Base-by-base conservation (phyloP, 2,797 vertebrate genomes). In the Botia kubotai region DNA sequence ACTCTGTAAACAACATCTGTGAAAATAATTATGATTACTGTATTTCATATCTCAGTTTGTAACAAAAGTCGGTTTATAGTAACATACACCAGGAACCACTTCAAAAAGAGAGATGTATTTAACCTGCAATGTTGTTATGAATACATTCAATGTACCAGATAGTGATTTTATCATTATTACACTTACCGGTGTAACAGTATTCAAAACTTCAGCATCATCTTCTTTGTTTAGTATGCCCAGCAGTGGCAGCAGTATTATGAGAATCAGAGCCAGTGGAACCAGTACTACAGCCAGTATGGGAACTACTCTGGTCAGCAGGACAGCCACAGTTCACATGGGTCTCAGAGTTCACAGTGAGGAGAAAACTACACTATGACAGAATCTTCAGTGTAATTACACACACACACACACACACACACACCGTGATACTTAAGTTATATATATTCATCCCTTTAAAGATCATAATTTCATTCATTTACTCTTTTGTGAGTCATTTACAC, bases 221-320 rank as follows among this genome's bases (percentile, higher is more conserved):
- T 23, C 69, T 26, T 26, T 60, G 52, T 80, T 13, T 91, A 97
- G 96, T 97, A 96, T 1, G 94, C 95, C 79, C 96, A 96, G 92
- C 97, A 96, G 88, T 98, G 96, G 97, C 96, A 94, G 93, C 96
- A 97, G 91, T 97, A 97, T 94, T 97, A 98, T 90, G 96, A 97
- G 92, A 96, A 95, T 90, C 96, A 96, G 91, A 46, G 10, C 43
- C 43, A 46, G 43, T 98, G 96, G 96, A 95, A 96, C 69, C 96
- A 96, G 19, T 97, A 97, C 92, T 98, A 97, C 86, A 93, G 95
- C 88, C 95, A 94, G 91, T 97, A 97, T 10, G 94, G 94, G 69
- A 92, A 95, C 91, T 97, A 97, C 74, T 89, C 72, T 21, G 73
- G 80, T 39, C 80, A 71, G 26, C 73, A 77, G 33, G 84, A 78